Evolutionary conservation across 2,888 invertebrate genomes (phyloP).

Genomic region (Phania funesta): DNA sequence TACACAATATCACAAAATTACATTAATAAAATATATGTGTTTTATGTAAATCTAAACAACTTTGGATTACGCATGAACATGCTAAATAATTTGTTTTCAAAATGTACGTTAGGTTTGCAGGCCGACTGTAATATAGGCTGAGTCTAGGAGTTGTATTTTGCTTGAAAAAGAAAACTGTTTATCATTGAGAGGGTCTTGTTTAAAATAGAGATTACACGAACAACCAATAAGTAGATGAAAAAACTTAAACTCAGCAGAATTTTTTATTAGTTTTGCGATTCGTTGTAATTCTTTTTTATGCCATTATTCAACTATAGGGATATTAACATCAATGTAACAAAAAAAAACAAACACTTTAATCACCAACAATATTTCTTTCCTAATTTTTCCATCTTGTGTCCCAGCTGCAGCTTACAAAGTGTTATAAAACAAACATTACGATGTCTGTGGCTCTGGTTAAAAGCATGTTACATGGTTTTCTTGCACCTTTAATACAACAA

Average conservation of each 20-base stretch:
- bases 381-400: conserved; percentile 4
- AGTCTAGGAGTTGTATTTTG: too few relatives aligned
- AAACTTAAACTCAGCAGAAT: background rate
- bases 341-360: conserved; percentile 19
- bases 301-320: conserved; percentile 14
- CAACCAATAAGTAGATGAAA: background rate
- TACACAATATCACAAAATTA: background rate
- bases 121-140: too few relatives aligned
- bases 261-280: conserved; percentile 4
- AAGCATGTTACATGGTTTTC: conserved; percentile 52
- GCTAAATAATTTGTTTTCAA: too few relatives aligned
- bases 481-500: conserved; percentile 11
- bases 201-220: background rate
- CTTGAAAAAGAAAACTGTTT: too few relatives aligned
- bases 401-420: conserved; percentile 20
- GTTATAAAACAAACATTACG: conserved; percentile 17
- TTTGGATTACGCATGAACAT: too few relatives aligned
- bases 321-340: conserved; percentile 10
- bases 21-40: too few relatives aligned
- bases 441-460: conserved; percentile 42
- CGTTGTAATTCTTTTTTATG: conserved; percentile 2
- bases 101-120: too few relatives aligned
- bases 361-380: conserved; percentile 4
- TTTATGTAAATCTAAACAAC: too few relatives aligned
- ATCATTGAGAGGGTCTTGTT: too few relatives aligned